A percentile compares a stretch with the other conserved stretches of the same genome.
phyloP scores from a whole-genome alignment of 2,113 vertebrate genomes.

The Hymenochirus boettgeri region DNA sequence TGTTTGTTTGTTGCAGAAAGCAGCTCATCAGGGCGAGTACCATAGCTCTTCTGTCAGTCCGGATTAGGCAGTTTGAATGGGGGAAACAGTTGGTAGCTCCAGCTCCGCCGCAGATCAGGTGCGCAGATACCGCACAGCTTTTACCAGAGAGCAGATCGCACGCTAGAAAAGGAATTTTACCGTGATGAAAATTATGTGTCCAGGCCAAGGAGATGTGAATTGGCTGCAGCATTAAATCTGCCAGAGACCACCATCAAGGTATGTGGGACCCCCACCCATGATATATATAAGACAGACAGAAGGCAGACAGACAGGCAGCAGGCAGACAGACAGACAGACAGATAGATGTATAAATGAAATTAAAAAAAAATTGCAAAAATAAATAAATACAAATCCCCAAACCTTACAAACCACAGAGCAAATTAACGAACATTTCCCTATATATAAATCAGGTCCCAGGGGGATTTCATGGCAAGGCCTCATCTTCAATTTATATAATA shows the following conservation, averaged over 20 bases:
- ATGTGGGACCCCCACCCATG: conserved; percentile 10
- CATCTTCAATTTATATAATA: too few relatives aligned
- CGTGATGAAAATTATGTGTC: conserved; percentile 90
- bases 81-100: conserved; percentile 74
- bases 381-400: too few relatives aligned
- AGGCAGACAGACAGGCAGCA: too few relatives aligned
- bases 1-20: conserved; percentile 1
- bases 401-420: too few relatives aligned
- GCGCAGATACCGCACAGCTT: conserved; percentile 85
- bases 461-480: too few relatives aligned
- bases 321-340: too few relatives aligned
- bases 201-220: conserved; percentile 88
- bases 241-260: conserved; percentile 98
- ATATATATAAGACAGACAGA: too few relatives aligned
- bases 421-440: too few relatives aligned
- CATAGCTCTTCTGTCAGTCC: conserved; percentile 70
- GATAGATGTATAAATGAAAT: too few relatives aligned
- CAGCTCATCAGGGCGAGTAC: conserved; percentile 68
- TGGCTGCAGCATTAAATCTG: conserved; percentile 91
- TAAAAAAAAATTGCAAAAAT: too few relatives aligned
- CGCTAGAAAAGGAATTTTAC: conserved; percentile 89
- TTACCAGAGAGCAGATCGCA: conserved; percentile 84
- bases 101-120: conserved; percentile 81
- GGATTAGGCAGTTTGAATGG: conserved; percentile 69
- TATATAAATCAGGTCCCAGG: too few relatives aligned